Conservation (phyloP, 2,113 vertebrate species). For the Platichthys flesus region DNA sequence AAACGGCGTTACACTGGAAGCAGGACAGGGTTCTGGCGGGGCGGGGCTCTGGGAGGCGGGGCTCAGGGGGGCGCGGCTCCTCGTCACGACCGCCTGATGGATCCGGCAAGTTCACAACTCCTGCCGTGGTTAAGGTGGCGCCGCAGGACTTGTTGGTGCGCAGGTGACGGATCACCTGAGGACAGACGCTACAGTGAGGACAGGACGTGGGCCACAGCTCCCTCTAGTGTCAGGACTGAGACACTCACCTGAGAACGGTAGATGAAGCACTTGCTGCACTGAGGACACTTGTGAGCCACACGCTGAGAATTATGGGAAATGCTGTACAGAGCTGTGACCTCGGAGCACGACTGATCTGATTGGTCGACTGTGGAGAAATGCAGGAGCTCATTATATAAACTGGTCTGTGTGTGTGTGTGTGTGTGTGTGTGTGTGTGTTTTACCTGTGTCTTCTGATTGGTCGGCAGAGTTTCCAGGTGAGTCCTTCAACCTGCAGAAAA, state of each 20-base stretch:
- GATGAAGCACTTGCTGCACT: conserved; percentile 77
- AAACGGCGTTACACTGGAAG: conserved; percentile 70
- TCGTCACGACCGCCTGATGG: rapidly evolving
- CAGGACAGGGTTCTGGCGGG: conserved; percentile 55
- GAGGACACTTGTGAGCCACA: conserved; percentile 78
- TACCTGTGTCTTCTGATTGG: conserved; percentile 42
- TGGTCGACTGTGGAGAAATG: conserved; percentile 15
- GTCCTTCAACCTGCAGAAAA: conserved; percentile 38
- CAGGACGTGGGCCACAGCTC: too few species aligned
- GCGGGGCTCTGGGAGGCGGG: conserved; percentile 12
- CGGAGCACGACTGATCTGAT: conserved; percentile 35
- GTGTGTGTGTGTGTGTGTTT: conserved; percentile 7
- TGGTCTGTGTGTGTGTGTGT: conserved; percentile 9
- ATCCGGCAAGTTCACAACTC: neutral
- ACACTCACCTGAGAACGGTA: conserved; percentile 76
- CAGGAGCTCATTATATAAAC: neutral
- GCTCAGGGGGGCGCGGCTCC: conserved; percentile 15
- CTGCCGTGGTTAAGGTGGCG: neutral
- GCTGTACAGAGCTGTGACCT: conserved; percentile 37
- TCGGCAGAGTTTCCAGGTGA: conserved; percentile 21
- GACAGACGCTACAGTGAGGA: neutral
- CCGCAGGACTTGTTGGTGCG: conserved; percentile 60
- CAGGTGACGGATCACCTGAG: conserved; percentile 77
- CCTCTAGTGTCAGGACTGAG: neutral
- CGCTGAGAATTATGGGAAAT: conserved; percentile 72